Evolutionary conservation across 2,888 invertebrate genomes (phyloP), one percentile per base, ranked within the genome.

Genomic region (Agrilus biguttatus): DNA sequence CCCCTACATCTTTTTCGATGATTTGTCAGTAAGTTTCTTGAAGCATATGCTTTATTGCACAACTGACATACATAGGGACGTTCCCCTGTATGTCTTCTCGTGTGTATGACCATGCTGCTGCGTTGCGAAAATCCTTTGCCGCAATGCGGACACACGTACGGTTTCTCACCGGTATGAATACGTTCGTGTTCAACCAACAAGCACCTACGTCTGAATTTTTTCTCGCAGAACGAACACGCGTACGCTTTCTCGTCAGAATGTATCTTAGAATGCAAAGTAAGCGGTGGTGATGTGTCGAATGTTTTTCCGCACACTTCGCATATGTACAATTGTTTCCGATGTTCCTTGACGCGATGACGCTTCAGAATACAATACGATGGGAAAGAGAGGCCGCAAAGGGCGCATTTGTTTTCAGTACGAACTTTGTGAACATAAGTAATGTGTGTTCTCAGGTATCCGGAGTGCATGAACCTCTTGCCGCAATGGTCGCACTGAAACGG

Each of bases 281-380:
- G 56, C 42, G 74, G 74, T 48, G 70, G 72, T 23, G 60, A 64
- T 41, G 66, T 72, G 1, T 68, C 64, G 13, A 77, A 55, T 1
- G 69, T 68, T 51, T 76, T 76, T 0, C 75, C 76, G 49, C 77
- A 78, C 5, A 72, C 59, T 43, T 77, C 75, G 46, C 78, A 78
- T 0, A 77, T 65, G 39, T 69, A 67, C 32, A 63, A 63, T 37
- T 66, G 66, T 17, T 72, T 65, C 0, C 71, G 72, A 49, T 76
- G 75, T 8, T 62, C 57, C 48, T 66, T 66, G 64, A 66, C 63
- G 10, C 28, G 28, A 49, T 67, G 67, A 28, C 63, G 47, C 41
- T 62, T 62, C 23, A 66, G 47, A 49, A 65, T 65, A 48, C 65
- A 66, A 42, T 59, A 57, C 47, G 66, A 65, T 39, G 64, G 64